These are phyloP conservation scores for Sebastes dallii DNA, from an alignment of 2,797 vertebrate genomes.

Conservation along the genomic window DNA sequence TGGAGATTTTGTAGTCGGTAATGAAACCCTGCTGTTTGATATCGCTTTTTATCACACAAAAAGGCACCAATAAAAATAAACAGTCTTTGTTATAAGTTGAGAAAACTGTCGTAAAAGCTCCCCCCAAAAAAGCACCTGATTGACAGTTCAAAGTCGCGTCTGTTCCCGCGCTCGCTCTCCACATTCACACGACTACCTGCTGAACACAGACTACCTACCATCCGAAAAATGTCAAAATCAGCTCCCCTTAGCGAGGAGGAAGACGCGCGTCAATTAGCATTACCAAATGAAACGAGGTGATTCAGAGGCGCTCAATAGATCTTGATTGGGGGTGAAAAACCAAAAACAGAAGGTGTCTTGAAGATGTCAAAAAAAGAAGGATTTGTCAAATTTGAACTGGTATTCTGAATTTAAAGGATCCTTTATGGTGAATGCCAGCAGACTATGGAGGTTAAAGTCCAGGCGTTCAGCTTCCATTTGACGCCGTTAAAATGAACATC, in stretches of 20 bases:
- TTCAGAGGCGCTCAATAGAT: neutral
- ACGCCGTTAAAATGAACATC: neutral
- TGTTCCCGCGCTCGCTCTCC: slow-evolving; percentile 1
- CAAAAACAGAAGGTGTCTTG: neutral
- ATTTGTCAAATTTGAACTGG: slow-evolving; percentile 14
- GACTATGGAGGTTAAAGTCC: slow-evolving; percentile 5
- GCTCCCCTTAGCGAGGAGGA: neutral
- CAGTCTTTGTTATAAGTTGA: neutral
- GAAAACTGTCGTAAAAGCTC: neutral
- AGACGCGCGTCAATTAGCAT: slow-evolving; percentile 5
- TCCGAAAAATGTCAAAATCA: neutral
- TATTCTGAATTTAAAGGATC: slow-evolving; percentile 3
- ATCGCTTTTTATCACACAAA: neutral
- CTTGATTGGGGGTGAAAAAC: slow-evolving; percentile 6
- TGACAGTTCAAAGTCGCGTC: slow-evolving; percentile 37
- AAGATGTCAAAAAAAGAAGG: neutral
- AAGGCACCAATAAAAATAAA: neutral
- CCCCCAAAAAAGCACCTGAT: slow-evolving; percentile 9
- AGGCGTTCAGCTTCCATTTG: neutral
- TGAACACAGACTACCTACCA: slow-evolving; percentile 22
- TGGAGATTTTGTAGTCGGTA: neutral
- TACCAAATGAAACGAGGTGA: neutral
- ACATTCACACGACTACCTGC: slow-evolving; percentile 31
- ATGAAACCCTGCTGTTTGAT: neutral
- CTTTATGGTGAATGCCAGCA: neutral